Evolutionary conservation across 2,888 invertebrate genomes (phyloP).

Genomic region (Pocota personata): DNA sequence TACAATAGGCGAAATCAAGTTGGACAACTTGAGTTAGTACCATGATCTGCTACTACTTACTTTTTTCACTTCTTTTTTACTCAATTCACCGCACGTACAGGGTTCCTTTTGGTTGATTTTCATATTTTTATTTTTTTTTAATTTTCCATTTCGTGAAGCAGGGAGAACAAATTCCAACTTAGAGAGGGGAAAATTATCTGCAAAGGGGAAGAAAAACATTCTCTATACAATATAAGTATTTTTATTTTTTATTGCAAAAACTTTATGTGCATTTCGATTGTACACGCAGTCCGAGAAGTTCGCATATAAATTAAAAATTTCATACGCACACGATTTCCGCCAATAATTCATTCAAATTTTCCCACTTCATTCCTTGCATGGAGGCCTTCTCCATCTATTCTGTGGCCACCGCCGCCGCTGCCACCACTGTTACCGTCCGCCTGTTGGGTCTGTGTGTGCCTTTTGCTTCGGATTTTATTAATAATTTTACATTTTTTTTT

Average conservation of each 20-base stretch:
- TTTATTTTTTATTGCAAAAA: slow-evolving; percentile 38
- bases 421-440: slow-evolving; percentile 37
- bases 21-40: slow-evolving; percentile 40
- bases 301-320: slow-evolving; percentile 77
- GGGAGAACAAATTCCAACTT: background rate
- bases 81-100: slow-evolving; percentile 35
- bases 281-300: slow-evolving; percentile 68
- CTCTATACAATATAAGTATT: background rate
- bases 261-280: slow-evolving; percentile 66
- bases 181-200: background rate
- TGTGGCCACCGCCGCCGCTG: slow-evolving; percentile 32
- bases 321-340: slow-evolving; percentile 75
- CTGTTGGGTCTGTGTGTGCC: slow-evolving; percentile 34
- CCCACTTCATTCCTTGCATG: slow-evolving; percentile 57
- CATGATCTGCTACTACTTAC: slow-evolving; percentile 20
- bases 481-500: slow-evolving; percentile 48
- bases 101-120: slow-evolving; percentile 11
- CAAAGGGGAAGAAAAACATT: background rate
- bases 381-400: slow-evolving; percentile 54
- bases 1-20: slow-evolving; percentile 47
- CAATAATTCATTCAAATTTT: slow-evolving; percentile 74
- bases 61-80: slow-evolving; percentile 1
- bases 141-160: background rate
- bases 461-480: slow-evolving; percentile 61
- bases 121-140: background rate